phyloP scores from a whole-genome alignment of 2,113 vertebrate genomes.

The Gopherus evgoodei region DNA sequence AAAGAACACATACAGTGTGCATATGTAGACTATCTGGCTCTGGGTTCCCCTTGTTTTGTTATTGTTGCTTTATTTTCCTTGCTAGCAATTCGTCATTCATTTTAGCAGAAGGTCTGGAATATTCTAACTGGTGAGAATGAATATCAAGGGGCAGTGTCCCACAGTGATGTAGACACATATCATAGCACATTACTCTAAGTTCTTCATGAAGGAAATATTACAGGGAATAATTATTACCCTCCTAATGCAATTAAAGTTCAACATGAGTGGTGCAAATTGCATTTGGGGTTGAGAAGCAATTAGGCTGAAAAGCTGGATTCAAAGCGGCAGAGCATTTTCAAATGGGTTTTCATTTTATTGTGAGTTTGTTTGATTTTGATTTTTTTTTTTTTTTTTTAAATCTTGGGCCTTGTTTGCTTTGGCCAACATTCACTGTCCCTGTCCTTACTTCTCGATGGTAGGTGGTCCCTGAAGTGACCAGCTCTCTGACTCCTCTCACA shows the following conservation, averaged over 20 bases:
- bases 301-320: neutral
- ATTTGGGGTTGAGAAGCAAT: neutral
- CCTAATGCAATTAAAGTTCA: slow-evolving; percentile 2
- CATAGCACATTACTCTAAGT: neutral
- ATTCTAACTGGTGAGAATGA: neutral
- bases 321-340: neutral
- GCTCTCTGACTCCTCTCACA: neutral
- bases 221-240: slow-evolving; percentile 49
- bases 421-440: neutral
- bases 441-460: neutral
- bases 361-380: neutral
- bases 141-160: slow-evolving; percentile 29
- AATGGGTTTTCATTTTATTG: neutral
- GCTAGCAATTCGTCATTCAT: neutral
- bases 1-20: slow-evolving; percentile 29
- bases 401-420: neutral
- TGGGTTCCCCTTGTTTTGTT: slow-evolving; percentile 30
- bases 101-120: neutral
- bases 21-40: slow-evolving; percentile 24
- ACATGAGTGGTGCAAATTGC: neutral
- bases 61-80: slow-evolving; percentile 10
- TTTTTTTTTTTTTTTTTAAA: neutral
- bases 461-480: neutral
- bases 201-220: neutral
- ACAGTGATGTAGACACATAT: neutral